These are phyloP conservation scores for Ennomos fuscantarius DNA, from an alignment of 2,888 invertebrate genomes.

Conservation along the genomic window DNA sequence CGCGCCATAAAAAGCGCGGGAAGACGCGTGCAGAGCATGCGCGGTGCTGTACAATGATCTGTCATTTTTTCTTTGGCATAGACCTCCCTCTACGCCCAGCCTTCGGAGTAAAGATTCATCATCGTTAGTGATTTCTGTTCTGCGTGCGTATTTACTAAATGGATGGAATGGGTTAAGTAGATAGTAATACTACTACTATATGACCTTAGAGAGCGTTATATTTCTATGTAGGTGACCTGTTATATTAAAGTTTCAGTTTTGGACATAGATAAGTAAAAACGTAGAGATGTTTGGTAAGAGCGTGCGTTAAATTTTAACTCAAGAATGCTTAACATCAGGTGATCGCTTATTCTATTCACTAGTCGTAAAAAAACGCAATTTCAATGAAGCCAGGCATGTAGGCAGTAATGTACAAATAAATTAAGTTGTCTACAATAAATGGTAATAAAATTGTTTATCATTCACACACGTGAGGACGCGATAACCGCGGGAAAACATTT, in stretches of 20 bases:
- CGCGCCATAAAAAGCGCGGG: slow-evolving; percentile 63
- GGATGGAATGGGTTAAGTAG: not conserved
- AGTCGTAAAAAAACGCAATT: slow-evolving; percentile 3
- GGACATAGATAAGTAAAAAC: too few species aligned
- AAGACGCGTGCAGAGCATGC: slow-evolving; percentile 72
- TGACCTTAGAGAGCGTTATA: too few species aligned
- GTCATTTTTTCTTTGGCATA: slow-evolving; percentile 54
- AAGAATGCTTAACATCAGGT: too few species aligned
- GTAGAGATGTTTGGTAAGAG: too few species aligned
- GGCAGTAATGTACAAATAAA: slow-evolving; percentile 12
- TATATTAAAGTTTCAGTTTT: too few species aligned
- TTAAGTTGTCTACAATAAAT: not conserved
- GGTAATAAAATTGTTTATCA: slow-evolving; percentile 19
- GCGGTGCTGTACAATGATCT: slow-evolving; percentile 67
- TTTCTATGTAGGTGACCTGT: too few species aligned
- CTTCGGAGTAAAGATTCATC: slow-evolving; percentile 50
- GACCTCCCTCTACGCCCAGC: slow-evolving; percentile 64
- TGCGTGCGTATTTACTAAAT: slow-evolving; percentile 26
- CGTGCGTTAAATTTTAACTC: too few species aligned
- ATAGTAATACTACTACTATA: too few species aligned
- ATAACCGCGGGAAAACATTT: not conserved
- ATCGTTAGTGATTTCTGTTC: slow-evolving; percentile 61
- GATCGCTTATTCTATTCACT: not conserved
- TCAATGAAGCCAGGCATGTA: slow-evolving; percentile 17
- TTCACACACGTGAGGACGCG: slow-evolving; percentile 11